These are phyloP conservation scores for Myoxocephalus aenaeus DNA, from an alignment of 2,797 vertebrate genomes.

Conservation along the genomic window DNA sequence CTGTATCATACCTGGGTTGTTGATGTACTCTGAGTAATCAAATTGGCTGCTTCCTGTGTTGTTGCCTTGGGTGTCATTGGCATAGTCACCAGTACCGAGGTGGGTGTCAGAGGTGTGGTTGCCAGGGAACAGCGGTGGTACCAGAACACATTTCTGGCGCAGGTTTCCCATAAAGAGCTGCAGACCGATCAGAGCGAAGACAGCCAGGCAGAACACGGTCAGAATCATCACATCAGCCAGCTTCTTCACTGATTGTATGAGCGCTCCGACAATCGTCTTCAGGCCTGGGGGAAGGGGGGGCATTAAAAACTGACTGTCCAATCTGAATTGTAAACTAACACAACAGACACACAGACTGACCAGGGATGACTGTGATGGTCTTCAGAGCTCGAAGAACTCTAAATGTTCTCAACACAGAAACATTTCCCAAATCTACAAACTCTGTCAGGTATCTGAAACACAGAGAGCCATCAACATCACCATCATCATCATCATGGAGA, in stretches of 20 bases:
- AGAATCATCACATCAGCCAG: constrained; percentile 94
- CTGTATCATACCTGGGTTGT: constrained; percentile 78
- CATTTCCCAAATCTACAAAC: constrained; percentile 94
- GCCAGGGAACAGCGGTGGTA: constrained; percentile 62
- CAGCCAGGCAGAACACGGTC: constrained; percentile 93
- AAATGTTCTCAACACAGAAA: constrained; percentile 95
- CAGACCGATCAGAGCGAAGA: constrained; percentile 94
- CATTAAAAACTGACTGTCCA: not conserved
- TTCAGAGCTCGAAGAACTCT: constrained; percentile 96
- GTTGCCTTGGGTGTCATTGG: constrained; percentile 9
- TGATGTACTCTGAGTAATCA: constrained; percentile 83
- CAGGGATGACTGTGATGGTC: constrained; percentile 97
- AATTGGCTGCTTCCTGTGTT: constrained; percentile 67
- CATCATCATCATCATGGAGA: not conserved
- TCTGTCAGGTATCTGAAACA: constrained; percentile 90
- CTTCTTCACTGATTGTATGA: constrained; percentile 97
- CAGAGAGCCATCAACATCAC: not conserved
- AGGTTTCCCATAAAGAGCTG: constrained; percentile 98
- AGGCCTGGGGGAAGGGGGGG: constrained; percentile 81
- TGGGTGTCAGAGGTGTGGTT: constrained; percentile 13
- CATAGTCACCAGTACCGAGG: not conserved
- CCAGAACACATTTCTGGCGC: constrained; percentile 90
- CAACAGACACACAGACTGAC: constrained; percentile 73
- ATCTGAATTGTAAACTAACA: not conserved
- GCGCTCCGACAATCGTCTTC: constrained; percentile 94